phyloP scores from a whole-genome alignment of 2,888 invertebrate species.

The Patella pellucida region DNA sequence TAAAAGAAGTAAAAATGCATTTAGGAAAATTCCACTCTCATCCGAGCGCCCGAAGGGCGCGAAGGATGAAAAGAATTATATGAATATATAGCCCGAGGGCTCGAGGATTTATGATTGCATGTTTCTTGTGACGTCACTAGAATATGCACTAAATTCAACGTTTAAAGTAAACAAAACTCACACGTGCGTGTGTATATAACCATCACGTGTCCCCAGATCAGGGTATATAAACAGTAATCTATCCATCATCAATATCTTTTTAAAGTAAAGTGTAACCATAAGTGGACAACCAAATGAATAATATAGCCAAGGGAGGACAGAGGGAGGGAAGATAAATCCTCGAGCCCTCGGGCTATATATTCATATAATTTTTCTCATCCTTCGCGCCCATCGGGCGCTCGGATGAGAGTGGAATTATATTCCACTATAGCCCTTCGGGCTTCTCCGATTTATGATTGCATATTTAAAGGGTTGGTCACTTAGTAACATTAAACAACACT shows the following conservation, averaged over 20 bases:
- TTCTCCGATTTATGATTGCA: background rate
- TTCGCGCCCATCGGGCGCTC: constrained; percentile 3
- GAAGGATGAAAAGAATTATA: background rate
- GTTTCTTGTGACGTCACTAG: background rate
- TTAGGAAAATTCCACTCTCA: background rate
- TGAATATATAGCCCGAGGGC: constrained; percentile 1
- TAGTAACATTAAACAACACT: background rate
- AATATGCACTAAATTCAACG: background rate
- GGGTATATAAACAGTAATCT: too few species aligned
- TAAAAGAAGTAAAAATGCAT: too few species aligned
- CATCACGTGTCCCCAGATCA: too few species aligned
- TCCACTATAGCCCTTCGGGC: background rate
- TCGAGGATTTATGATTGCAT: background rate
- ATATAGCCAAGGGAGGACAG: background rate
- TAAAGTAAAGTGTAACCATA: too few species aligned
- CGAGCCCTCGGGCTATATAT: constrained; percentile 6
- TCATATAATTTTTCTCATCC: constrained; percentile 3
- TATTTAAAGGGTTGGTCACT: background rate
- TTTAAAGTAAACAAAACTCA: background rate
- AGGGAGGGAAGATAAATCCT: constrained; percentile 4
- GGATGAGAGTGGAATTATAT: background rate
- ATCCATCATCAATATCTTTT: too few species aligned
- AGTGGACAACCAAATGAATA: background rate
- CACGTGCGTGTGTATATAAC: background rate
- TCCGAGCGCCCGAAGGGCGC: background rate